A percentile compares a stretch with the other conserved stretches of the same genome.
Evolutionary conservation across 2,113 vertebrate species (phyloP).

Genomic region (Micromys minutus): DNA sequence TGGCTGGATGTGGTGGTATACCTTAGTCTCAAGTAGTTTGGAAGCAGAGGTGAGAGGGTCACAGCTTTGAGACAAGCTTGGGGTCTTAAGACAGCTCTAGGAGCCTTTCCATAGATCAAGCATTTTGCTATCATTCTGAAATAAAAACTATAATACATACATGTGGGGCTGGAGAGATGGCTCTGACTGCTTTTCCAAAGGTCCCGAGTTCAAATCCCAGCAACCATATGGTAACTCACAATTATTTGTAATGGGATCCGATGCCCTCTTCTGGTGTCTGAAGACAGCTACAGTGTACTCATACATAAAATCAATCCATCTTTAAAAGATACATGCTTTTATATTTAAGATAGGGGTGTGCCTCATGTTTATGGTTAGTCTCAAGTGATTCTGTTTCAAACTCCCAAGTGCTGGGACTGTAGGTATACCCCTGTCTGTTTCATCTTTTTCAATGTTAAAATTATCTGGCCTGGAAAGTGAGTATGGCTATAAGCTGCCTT

Average conservation of each 20-base stretch:
- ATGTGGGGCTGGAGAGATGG: no score
- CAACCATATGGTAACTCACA: no score
- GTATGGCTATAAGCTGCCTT: not conserved
- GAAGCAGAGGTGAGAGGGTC: not conserved
- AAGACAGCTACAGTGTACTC: no score
- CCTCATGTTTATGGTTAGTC: not conserved
- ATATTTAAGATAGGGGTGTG: not conserved
- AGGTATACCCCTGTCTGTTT: not conserved
- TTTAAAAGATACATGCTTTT: no score
- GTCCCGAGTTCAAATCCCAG: no score
- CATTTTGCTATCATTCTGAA: not conserved
- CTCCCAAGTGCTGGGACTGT: not conserved
- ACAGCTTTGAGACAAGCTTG: not conserved
- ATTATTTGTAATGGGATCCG: no score
- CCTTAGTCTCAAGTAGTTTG: not conserved
- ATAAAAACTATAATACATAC: not conserved
- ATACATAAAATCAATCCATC: no score
- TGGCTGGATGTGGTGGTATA: not conserved
- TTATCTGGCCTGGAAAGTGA: not conserved
- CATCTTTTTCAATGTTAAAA: not conserved
- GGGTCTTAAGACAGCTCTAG: not conserved
- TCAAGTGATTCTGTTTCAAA: not conserved
- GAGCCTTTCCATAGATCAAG: not conserved
- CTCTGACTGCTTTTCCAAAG: no score
- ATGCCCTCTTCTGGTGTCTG: no score